Percentiles rank a stretch among this genome's conserved stretches.
Evolutionary conservation across 2,888 invertebrate species (phyloP).

Genomic region (Hirtodrosophila cameraria): DNA sequence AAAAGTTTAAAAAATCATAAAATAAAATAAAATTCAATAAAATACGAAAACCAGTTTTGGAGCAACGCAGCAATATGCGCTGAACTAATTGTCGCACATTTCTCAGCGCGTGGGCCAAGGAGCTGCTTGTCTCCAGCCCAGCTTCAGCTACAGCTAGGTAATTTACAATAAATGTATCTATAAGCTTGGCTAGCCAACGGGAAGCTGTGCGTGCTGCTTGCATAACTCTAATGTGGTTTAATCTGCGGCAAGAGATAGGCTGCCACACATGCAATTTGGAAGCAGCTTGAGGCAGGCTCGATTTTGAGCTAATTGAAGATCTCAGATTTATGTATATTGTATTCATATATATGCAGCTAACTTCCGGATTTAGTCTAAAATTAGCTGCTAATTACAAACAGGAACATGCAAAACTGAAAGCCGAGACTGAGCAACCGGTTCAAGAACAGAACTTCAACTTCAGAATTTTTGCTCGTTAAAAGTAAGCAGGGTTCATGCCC

Average conservation of each 20-base stretch:
- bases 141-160: conserved; percentile 36
- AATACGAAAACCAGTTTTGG: conserved; percentile 57
- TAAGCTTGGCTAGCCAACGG: conserved; percentile 35
- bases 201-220: conserved; percentile 68
- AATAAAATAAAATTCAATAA: not conserved
- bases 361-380: conserved; percentile 65
- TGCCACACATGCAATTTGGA: conserved; percentile 27
- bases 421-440: conserved; percentile 45
- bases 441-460: conserved; percentile 14
- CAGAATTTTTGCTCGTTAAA: conserved; percentile 27
- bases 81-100: conserved; percentile 79
- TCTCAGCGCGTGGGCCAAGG: conserved; percentile 73
- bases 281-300: conserved; percentile 43
- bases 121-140: conserved; percentile 37
- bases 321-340: not conserved
- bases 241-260: conserved; percentile 27
- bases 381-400: conserved; percentile 47
- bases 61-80: conserved; percentile 22
- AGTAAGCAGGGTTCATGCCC: conserved; percentile 44
- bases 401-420: conserved; percentile 59
- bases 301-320: conserved; percentile 48
- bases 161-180: conserved; percentile 20
- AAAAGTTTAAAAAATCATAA: conserved; percentile 13
- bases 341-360: conserved; percentile 1
- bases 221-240: conserved; percentile 57